Percentiles rank a stretch among this genome's conserved stretches.
Evolutionary conservation across 2,888 invertebrate species (phyloP).

Genomic region (Callosobruchus maculatus): DNA sequence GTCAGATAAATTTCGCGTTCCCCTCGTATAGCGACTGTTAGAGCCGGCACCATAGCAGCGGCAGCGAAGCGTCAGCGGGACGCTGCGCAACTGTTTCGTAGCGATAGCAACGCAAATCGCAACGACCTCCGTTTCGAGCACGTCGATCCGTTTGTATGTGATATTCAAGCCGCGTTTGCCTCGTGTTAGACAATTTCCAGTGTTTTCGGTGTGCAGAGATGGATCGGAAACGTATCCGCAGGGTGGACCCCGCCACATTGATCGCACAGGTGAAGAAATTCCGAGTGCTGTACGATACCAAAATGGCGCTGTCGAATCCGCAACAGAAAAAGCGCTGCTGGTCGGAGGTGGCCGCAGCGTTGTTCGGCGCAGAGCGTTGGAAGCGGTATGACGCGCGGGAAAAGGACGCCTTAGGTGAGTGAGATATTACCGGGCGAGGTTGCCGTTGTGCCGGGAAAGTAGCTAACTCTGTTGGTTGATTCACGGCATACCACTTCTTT

Average conservation of each 20-base stretch:
- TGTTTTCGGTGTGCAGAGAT: background rate
- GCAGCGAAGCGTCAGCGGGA: background rate
- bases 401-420: conserved; percentile 29
- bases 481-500: too few relatives aligned
- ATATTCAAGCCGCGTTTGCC: background rate
- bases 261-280: conserved; percentile 31
- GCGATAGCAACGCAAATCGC: background rate
- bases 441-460: background rate
- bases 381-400: conserved; percentile 19
- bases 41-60: background rate
- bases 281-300: conserved; percentile 30
- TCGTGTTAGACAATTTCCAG: background rate
- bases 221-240: conserved; percentile 6
- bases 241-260: conserved; percentile 10
- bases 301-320: conserved; percentile 20
- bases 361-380: conserved; percentile 28
- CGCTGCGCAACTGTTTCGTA: background rate
- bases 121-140: background rate
- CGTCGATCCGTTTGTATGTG: background rate
- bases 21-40: background rate
- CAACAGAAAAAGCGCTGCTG: conserved; percentile 27
- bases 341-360: conserved; percentile 27
- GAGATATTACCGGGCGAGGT: conserved; percentile 1
- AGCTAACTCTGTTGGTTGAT: background rate
- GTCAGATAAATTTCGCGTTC: background rate